Conservation (phyloP, 1,140 invertebrate genomes). For the Megathymus violae region DNA sequence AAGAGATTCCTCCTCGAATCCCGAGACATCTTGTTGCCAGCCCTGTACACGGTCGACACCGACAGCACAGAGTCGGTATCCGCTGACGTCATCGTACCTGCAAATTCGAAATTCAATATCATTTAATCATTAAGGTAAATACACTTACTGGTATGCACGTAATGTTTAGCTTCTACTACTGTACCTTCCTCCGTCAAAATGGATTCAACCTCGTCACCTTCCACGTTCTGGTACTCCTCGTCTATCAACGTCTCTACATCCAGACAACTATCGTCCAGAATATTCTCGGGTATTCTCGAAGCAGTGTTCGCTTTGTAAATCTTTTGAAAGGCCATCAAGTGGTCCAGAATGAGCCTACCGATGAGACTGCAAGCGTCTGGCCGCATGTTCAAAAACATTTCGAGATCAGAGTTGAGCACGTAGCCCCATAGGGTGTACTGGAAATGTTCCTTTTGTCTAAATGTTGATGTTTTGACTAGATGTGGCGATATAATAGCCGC, state of each 20-base stretch:
- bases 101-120: too few species aligned
- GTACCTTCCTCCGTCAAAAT: conserved; percentile 71
- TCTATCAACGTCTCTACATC: conserved; percentile 74
- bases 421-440: conserved; percentile 85
- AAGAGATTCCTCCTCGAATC: conserved; percentile 74
- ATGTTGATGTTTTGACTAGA: conserved; percentile 77
- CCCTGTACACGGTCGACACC: conserved; percentile 68
- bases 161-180: too few species aligned
- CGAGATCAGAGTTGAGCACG: conserved; percentile 82
- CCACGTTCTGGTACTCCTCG: conserved; percentile 78
- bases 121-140: too few species aligned
- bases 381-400: conserved; percentile 84
- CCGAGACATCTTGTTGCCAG: conserved; percentile 62
- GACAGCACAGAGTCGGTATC: conserved; percentile 75
- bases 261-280: conserved; percentile 65
- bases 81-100: conserved; percentile 60
- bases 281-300: conserved; percentile 60
- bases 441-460: conserved; percentile 80
- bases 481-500: conserved; percentile 78
- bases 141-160: too few species aligned
- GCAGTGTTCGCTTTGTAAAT: conserved; percentile 70
- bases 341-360: conserved; percentile 83
- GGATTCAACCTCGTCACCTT: conserved; percentile 72
- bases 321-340: conserved; percentile 81
- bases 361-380: conserved; percentile 84